Evolutionary conservation across 2,113 vertebrate genomes (phyloP), one percentile per base, ranked within the genome.

Genomic region (Esox niger): DNA sequence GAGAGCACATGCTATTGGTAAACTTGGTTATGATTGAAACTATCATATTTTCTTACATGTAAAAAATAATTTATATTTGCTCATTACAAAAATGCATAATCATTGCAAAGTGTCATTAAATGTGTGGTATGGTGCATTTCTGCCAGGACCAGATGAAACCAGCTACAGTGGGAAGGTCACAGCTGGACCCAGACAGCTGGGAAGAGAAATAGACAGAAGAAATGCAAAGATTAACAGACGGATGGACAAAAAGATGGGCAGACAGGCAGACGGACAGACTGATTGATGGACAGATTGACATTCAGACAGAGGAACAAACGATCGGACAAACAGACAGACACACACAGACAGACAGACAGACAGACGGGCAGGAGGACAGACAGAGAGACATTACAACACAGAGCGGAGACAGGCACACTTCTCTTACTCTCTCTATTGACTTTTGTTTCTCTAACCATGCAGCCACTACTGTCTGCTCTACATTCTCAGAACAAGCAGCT

Each of bases 161-260:
- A 84, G 82, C 79, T 64, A 66, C 69, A 78, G 85, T 87, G 86
- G 79, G 85, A 88, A 88, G 74, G 80, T 79, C 77, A 83, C 87
- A 89, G 85, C 86, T 88, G 86, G 63, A 55, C 5, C 61, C 6
- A 20, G 71, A 72, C n/a, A n/a, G n/a, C n/a, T n/a, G n/a, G n/a
- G n/a, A n/a, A n/a, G n/a, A n/a, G n/a, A n/a, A n/a, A n/a, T n/a
- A n/a, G n/a, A n/a, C n/a, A n/a, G n/a, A n/a, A n/a, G n/a, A n/a
- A n/a, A n/a, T n/a, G n/a, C n/a, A n/a, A n/a, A n/a, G n/a, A n/a
- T n/a, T n/a, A n/a, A n/a, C n/a, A n/a, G n/a, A n/a, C n/a, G n/a
- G n/a, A n/a, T n/a, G n/a, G n/a, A n/a, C n/a, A n/a, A n/a, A n/a
- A n/a, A n/a, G n/a, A n/a, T n/a, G n/a, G n/a, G n/a, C n/a, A n/a